These are phyloP conservation scores for Malacoctenus gilli DNA, from an alignment of 2,797 vertebrate species.

Conservation along the genomic window DNA sequence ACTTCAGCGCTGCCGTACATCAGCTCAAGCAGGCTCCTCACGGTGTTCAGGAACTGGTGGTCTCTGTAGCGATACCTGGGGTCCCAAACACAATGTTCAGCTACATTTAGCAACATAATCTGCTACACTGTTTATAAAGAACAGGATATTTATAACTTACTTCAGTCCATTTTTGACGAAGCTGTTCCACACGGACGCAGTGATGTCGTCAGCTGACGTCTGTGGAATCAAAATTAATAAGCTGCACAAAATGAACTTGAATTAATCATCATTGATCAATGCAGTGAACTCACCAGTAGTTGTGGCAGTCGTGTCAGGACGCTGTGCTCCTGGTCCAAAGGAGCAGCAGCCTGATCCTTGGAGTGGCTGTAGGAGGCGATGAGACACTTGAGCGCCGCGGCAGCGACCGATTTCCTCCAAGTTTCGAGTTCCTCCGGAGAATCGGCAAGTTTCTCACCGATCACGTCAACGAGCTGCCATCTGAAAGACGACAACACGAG, in stretches of 20 bases:
- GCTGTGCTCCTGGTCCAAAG: conserved; percentile 74
- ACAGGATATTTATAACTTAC: conserved; percentile 64
- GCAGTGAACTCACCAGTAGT: conserved; percentile 80
- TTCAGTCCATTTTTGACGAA: conserved; percentile 92
- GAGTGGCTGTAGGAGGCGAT: conserved; percentile 69
- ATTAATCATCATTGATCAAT: background rate
- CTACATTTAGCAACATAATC: background rate
- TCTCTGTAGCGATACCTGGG: conserved; percentile 88
- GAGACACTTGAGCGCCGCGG: conserved; percentile 84
- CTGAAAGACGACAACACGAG: conserved; percentile 66
- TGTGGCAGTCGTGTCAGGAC: conserved; percentile 81
- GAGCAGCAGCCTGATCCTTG: conserved; percentile 69
- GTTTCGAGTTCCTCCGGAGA: conserved; percentile 66
- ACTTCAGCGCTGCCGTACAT: conserved; percentile 75
- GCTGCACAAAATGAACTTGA: no score
- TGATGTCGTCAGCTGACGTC: conserved; percentile 76
- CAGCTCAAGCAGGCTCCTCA: conserved; percentile 73
- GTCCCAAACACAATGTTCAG: background rate
- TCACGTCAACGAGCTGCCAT: conserved; percentile 87
- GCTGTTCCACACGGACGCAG: conserved; percentile 86
- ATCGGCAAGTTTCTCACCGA: conserved; percentile 78
- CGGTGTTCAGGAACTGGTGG: conserved; percentile 78
- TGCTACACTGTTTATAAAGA: background rate
- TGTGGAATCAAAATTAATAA: conserved; percentile 45
- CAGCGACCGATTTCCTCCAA: conserved; percentile 84